These are phyloP conservation scores for Lycaena phlaeas DNA, from an alignment of 2,888 invertebrate genomes.

Conservation along the genomic window DNA sequence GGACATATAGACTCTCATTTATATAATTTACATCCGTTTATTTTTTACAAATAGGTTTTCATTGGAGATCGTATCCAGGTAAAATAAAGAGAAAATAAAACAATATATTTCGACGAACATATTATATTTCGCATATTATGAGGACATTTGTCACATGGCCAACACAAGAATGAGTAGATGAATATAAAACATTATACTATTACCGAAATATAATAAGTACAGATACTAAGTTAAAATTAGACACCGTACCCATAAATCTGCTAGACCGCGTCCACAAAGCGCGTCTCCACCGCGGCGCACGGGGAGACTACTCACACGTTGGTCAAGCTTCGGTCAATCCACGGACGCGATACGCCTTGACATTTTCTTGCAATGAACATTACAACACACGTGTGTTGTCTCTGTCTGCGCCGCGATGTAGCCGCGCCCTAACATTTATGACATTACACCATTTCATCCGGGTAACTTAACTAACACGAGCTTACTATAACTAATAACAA, in stretches of 20 bases:
- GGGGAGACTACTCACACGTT: no score
- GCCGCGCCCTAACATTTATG: not conserved
- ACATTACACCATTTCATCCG: not conserved
- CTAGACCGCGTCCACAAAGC: not conserved
- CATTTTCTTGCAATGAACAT: no score
- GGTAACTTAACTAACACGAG: slow-evolving; percentile 4
- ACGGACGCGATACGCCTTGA: no score
- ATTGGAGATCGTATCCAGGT: no score
- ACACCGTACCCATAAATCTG: not conserved
- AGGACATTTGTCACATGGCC: slow-evolving; percentile 3
- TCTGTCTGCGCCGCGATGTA: no score
- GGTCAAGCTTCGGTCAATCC: no score
- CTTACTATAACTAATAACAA: slow-evolving; percentile 6
- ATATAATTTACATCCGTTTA: no score
- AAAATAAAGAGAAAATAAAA: slow-evolving; percentile 23
- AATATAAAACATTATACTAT: not conserved
- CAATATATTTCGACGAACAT: slow-evolving; percentile 13
- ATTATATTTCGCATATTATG: slow-evolving; percentile 2
- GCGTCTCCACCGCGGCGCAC: no score
- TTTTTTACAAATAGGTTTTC: no score
- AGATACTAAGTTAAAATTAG: not conserved
- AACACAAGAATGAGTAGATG: slow-evolving; percentile 3
- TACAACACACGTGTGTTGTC: no score
- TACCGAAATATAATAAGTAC: slow-evolving; percentile 1
- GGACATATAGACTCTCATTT: no score